Evolutionary conservation across 2,797 vertebrate genomes (phyloP), one percentile per base, ranked within the genome.

Genomic region (Glyptemys insculpta): DNA sequence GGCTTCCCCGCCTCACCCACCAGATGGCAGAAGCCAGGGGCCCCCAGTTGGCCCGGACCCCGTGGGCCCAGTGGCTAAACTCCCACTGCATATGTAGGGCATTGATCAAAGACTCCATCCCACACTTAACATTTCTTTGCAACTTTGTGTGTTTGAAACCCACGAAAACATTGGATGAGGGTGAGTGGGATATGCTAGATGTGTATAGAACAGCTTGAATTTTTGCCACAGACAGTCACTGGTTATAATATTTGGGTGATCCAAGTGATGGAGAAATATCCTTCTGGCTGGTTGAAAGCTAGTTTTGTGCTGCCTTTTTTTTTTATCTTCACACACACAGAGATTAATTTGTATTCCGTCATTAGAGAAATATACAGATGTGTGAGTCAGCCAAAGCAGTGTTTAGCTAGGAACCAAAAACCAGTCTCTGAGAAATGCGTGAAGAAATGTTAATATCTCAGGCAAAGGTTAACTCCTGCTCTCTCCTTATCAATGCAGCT

Each of bases 391-490:
- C 31, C 47, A 10, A 5, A 4, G 5, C 27, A 92, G 7, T 83
- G 44, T 92, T 86, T 44, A 94, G 27, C 53, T 94, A 74, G 14
- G 49, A 86, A 52, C 94, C 86, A 94, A 92, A 94, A 95, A 81
- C 87, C 34, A 88, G 9, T 10, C 12, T 74, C 81, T 92, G 59
- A 44, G 90, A 94, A 96, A 95, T 94, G 65, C 82, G 88, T 96
- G 90, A 97, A 79, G 80, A 86, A 92, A 93, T 95, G 92, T 90
- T 90, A 96, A 94, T 85, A 87, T 94, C 94, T 65, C 72, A 87
- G 86, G 54, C 86, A 89, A 95, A 96, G 82, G 88, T 91, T 95
- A 95, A 93, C 84, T 53, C 25, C 81, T 93, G 65, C 49, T 93
- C 76, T 94, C 92, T 94, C 81, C 87, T 91, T 93, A 87, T 93